phyloP scores from a whole-genome alignment of 23 tunicate genomes.

The Trididemnum nubilum region DNA sequence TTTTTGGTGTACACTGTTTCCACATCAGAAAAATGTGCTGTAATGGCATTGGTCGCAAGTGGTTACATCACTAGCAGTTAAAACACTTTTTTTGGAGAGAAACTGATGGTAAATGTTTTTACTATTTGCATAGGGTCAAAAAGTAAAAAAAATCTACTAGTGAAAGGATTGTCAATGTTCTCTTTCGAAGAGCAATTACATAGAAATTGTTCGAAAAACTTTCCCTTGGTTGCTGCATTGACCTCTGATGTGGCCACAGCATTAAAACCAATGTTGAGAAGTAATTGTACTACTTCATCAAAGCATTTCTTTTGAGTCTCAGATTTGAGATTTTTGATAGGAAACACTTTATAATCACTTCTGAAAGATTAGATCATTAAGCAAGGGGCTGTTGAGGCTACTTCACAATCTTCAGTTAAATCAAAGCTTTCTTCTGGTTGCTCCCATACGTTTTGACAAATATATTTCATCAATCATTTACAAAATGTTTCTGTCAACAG shows the following conservation, averaged over 20 bases:
- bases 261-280: not conserved
- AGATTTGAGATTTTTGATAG: slow-evolving; percentile 8
- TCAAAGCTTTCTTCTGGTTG: not conserved
- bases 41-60: not conserved
- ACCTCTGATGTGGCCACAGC: not conserved
- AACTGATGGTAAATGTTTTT: not conserved
- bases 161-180: not conserved
- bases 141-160: not conserved
- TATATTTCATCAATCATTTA: not conserved
- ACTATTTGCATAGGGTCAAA: not conserved
- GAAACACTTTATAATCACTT: not conserved
- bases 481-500: not conserved
- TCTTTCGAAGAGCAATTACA: not conserved
- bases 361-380: not conserved
- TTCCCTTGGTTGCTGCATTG: not conserved
- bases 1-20: not conserved
- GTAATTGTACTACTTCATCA: not conserved
- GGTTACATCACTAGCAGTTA: not conserved
- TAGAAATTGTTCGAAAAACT: too few relatives aligned
- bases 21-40: not conserved
- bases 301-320: slow-evolving; percentile 2
- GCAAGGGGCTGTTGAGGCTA: not conserved
- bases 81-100: not conserved
- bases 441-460: not conserved
- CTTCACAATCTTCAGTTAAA: not conserved